Conservation (phyloP, 1,140 invertebrate species). For the Neuroterus valhalla region DNA sequence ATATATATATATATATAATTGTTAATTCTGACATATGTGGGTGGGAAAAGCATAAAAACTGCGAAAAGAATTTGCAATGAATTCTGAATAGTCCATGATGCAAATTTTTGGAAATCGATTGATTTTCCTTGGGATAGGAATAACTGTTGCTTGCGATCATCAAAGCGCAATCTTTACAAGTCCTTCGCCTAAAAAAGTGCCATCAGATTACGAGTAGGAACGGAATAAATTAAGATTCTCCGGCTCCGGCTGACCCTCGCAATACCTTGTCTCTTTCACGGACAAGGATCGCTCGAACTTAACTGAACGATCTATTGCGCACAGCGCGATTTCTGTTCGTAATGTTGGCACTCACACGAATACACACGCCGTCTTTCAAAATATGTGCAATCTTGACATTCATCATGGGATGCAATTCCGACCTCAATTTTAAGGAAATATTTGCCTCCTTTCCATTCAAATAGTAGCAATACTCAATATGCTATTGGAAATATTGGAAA, state of each 20-base stretch:
- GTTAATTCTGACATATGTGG: too few species aligned
- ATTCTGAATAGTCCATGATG: not conserved
- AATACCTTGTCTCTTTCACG: constrained; percentile 55
- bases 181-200: constrained; percentile 45
- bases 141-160: not conserved
- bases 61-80: too few species aligned
- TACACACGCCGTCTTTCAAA: not conserved
- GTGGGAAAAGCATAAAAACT: too few species aligned
- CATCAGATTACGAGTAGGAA: not conserved
- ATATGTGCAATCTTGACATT: constrained; percentile 23
- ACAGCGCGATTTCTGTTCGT: constrained; percentile 38
- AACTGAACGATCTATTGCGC: constrained; percentile 44
- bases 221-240: constrained; percentile 31
- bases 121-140: not conserved
- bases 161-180: constrained; percentile 9
- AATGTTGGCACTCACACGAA: constrained; percentile 43
- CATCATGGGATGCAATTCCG: not conserved
- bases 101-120: not conserved
- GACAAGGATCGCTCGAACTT: constrained; percentile 49
- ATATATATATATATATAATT: not conserved
- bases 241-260: constrained; percentile 49
- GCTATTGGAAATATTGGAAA: too few species aligned
- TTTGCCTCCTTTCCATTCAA: not conserved
- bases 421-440: not conserved
- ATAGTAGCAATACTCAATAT: not conserved